Conservation (phyloP, 2,113 vertebrate genomes). For the Sclerurus mexicanus region DNA sequence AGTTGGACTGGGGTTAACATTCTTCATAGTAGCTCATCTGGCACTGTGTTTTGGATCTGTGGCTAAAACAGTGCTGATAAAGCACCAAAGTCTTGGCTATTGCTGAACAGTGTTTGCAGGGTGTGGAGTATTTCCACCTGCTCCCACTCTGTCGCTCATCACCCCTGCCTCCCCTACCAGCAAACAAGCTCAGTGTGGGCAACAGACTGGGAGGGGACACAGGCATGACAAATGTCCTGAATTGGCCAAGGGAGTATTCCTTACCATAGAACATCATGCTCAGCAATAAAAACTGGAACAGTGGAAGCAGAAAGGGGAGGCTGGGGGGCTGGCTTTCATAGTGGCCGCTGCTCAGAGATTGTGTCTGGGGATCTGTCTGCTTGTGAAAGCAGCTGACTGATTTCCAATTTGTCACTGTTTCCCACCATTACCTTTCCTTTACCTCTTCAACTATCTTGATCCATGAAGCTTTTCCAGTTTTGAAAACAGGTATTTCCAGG, state of each 20-base stretch:
- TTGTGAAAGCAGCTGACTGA: neutral
- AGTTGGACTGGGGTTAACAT: neutral
- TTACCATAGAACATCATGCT: neutral
- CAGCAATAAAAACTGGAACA: neutral
- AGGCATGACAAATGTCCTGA: accelerated
- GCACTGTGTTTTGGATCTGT: neutral
- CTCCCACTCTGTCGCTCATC: neutral
- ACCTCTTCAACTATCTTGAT: neutral
- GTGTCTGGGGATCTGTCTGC: neutral
- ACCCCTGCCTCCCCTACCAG: neutral
- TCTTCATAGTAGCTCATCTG: neutral
- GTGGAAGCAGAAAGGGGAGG: neutral
- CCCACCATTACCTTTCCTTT: neutral
- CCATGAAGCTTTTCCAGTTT: neutral
- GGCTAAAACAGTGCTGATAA: neutral
- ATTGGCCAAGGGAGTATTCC: neutral
- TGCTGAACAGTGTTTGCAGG: neutral
- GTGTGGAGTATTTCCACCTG: too few relatives aligned
- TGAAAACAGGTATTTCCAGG: neutral
- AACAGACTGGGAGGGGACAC: neutral
- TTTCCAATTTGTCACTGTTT: neutral
- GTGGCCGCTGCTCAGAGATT: neutral
- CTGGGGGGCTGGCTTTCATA: neutral
- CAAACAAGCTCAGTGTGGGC: neutral
- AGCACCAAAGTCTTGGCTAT: neutral